Conservation (phyloP, 2,888 invertebrate genomes). For the Lobophora halterata region DNA sequence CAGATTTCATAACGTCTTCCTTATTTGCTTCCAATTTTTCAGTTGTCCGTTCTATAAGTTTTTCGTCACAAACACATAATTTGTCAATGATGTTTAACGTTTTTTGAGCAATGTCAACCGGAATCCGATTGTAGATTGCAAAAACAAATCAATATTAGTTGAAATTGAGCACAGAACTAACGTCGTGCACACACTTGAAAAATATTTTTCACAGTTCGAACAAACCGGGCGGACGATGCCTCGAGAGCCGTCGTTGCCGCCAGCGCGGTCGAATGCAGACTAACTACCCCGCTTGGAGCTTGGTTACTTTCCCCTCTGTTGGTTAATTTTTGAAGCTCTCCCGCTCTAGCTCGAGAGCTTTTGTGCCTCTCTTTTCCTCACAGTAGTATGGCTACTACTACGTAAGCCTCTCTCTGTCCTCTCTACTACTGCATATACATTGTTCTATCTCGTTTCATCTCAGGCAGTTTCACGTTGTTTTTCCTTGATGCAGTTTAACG, state of each 20-base stretch:
- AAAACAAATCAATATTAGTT: slow-evolving; percentile 42
- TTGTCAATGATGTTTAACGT: slow-evolving; percentile 37
- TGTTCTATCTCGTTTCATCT: slow-evolving; percentile 81
- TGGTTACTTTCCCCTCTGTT: slow-evolving; percentile 76
- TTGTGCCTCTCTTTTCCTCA: slow-evolving; percentile 63
- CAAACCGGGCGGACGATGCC: slow-evolving; percentile 49
- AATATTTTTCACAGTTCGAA: slow-evolving; percentile 71
- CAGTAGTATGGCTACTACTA: slow-evolving; percentile 71
- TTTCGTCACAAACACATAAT: slow-evolving; percentile 53
- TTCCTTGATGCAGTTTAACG: slow-evolving; percentile 80
- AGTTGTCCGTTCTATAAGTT: slow-evolving; percentile 42
- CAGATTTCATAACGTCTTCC: slow-evolving; percentile 58
- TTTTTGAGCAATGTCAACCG: slow-evolving; percentile 34
- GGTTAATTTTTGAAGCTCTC: slow-evolving; percentile 72
- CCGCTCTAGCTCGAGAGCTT: slow-evolving; percentile 66
- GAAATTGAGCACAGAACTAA: slow-evolving; percentile 53
- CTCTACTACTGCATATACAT: slow-evolving; percentile 79
- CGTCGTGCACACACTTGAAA: slow-evolving; percentile 57
- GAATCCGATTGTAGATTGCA: slow-evolving; percentile 34
- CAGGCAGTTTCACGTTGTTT: slow-evolving; percentile 78
- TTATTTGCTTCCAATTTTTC: slow-evolving; percentile 41
- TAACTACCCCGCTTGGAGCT: slow-evolving; percentile 80
- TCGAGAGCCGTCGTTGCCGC: slow-evolving; percentile 58
- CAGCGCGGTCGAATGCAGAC: slow-evolving; percentile 76
- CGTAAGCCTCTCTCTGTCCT: slow-evolving; percentile 74